Conservation (phyloP, 2,113 vertebrate genomes). For the human (Homo sapiens) region GRCh38 chr6:118595501-118596000, state of each 20-base stretch:
- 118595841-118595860: not conserved
- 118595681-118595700: not conserved
- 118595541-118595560: slow-evolving; percentile 13
- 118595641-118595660: not conserved
- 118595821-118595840: not conserved
- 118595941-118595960: not conserved
- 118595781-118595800: not conserved
- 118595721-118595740: not conserved
- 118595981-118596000: not conserved
- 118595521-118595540: not conserved
- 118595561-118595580: not conserved
- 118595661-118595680: not conserved
- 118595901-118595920: not conserved
- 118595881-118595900: not conserved
- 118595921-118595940: not conserved
- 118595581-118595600: not conserved
- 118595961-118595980: not conserved
- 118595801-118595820: not conserved
- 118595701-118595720: not conserved
- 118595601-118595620: not conserved
- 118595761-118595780: not conserved
- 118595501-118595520: not conserved
- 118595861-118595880: not conserved
- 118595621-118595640: not conserved
- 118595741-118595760: not conserved